Evolutionary conservation across 2,888 invertebrate species (phyloP).

Genomic region (Agrochola lychnidis): DNA sequence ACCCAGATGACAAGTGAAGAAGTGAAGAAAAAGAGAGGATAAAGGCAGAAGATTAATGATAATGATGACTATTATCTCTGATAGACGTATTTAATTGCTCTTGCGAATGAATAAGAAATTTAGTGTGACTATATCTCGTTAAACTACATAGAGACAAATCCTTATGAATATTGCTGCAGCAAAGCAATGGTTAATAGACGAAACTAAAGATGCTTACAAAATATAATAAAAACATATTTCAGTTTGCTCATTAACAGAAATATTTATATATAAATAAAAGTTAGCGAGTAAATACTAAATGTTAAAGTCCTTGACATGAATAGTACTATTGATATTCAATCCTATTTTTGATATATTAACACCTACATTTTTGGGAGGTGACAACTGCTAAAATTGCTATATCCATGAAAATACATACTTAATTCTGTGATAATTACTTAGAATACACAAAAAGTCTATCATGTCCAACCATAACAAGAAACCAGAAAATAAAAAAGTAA

Average conservation of each 20-base stretch:
- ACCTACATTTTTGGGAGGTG: constrained; percentile 13
- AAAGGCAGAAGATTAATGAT: too few relatives aligned
- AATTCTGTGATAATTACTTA: neutral
- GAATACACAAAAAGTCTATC: neutral
- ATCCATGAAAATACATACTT: neutral
- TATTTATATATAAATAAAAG: constrained; percentile 27
- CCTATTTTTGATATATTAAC: constrained; percentile 45
- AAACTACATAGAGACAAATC: neutral
- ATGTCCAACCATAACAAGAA: constrained; percentile 19
- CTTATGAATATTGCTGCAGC: neutral
- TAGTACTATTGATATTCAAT: constrained; percentile 7
- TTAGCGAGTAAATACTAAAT: neutral
- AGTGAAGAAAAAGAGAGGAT: too few relatives aligned
- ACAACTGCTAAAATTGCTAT: constrained; percentile 23
- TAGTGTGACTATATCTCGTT: neutral
- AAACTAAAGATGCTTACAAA: neutral
- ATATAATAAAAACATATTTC: neutral
- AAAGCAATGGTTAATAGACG: too few relatives aligned
- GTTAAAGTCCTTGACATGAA: constrained; percentile 47
- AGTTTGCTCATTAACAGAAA: neutral
- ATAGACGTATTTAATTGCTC: neutral
- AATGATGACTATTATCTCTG: neutral
- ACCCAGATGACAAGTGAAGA: too few relatives aligned
- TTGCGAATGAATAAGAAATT: neutral
- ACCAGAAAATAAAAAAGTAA: constrained; percentile 22